Evolutionary conservation across 2,113 vertebrate species (phyloP), one percentile per base, ranked within the genome.

Genomic region (Sceloporus undulatus): DNA sequence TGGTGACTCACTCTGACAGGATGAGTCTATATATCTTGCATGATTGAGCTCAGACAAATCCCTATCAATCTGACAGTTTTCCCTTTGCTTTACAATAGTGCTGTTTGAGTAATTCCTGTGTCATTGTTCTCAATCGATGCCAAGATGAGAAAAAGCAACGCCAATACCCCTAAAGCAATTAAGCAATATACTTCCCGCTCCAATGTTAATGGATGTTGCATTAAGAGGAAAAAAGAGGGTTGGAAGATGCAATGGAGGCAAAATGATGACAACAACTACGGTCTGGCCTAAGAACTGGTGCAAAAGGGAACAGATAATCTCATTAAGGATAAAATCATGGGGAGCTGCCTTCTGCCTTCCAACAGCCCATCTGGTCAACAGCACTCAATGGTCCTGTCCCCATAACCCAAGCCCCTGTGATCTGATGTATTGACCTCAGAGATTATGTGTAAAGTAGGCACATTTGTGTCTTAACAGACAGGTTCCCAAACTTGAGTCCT

Each of bases 131-230:
- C 86, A 90, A 89, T 91, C 83, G 85, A 84, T n/a, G n/a, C 85
- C 92, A 92, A 83, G 0, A 76, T 79, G 86, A 76, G 79, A 89
- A 91, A 82, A 54, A 0, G 82, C 90, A 77, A 42, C 29, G 79
- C 25, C 14, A 42, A 68, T 2, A 40, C 18, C 5, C 65, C 74
- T 14, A 4, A 62, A 85, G 74, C 6, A 52, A 4, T 10, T 2
- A 2, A n/a, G 25, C 23, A 74, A 59, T 3, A 73, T 42, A 56
- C 14, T 87, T 52, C 42, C 85, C 27, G 25, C 13, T 1, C 71
- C 5, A 14, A 38, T 59, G 21, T 59, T 13, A 75, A 9, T 21
- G 19, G 79, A 9, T 34, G n/a, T 34, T 59, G 54, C 3, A 1
- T 21, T 59, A 23, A 34, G 4, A 19, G 74, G 48, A 40, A 78